Evolutionary conservation across 2,888 invertebrate genomes (phyloP), one percentile per base, ranked within the genome.

Genomic region (Odontomyia ornata): DNA sequence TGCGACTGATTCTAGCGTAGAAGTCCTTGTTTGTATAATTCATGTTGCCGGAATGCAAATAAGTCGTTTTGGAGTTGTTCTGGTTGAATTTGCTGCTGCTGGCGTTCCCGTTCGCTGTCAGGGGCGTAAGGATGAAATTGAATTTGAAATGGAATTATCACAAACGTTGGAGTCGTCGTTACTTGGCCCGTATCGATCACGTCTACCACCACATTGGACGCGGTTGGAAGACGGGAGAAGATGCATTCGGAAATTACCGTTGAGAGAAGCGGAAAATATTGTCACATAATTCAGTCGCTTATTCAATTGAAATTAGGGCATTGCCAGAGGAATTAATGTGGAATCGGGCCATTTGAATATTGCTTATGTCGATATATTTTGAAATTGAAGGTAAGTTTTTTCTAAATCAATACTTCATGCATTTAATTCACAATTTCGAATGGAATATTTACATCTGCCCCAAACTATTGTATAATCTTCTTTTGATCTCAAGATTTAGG

Each of bases 11-110:
- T 36, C 73, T 46, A 36, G 43, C 60, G 57, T 57, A 60, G 36
- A 73, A 73, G 57, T 73, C 73, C 30, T 57, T 36, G 36, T 73
- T 73, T 30, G 73, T 73, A 36, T 30, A 57, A 73, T 73, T 73
- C 73, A 73, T 73, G 21, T 11, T 23, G 30, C 9, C 25, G 7
- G 13, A 60, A 25, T 60, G 60, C 25, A 60, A 60, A 60, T 25
- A 60, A 15, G 21, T 1, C 52, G 52, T 52, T 52, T 52, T 9
- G 52, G 7, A 18, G n/a, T 4, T 3, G 15, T 52, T 18, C 15
- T 52, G n/a, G 52, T 18, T 36, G 36, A 36, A 3, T 36, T 5
- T 36, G 9, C 9, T 36, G 36, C 5, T 36, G 36, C 5, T 36
- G 15, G 18, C 52, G 15, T 15, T 9, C 15, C 52, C 5, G 13